A percentile compares a stretch with the other conserved stretches of the same genome.
Conservation (phyloP, 2,888 invertebrate species). For the Dorcus hopei region DNA sequence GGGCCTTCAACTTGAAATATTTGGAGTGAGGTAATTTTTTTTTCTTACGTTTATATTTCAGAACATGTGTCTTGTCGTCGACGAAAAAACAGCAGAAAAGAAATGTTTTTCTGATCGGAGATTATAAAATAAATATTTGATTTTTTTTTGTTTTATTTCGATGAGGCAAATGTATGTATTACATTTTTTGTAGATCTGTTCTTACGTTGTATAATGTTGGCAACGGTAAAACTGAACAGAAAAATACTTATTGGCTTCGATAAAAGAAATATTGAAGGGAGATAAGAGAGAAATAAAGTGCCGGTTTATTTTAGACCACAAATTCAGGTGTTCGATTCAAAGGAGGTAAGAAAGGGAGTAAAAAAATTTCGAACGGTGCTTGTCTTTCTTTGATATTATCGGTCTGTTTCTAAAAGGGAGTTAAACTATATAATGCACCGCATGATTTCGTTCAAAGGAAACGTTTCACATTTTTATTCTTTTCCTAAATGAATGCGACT, state of each 20-base stretch:
- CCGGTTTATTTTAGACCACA: slow-evolving; percentile 29
- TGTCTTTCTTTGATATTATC: slow-evolving; percentile 11
- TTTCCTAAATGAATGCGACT: background rate
- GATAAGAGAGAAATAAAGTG: slow-evolving; percentile 35
- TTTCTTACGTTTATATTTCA: too few species aligned
- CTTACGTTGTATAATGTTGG: too few species aligned
- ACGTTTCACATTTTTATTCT: slow-evolving; percentile 1
- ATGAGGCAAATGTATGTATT: too few species aligned
- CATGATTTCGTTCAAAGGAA: slow-evolving; percentile 1
- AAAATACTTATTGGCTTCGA: slow-evolving; percentile 35
- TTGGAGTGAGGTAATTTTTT: too few species aligned
- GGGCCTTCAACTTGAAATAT: too few species aligned
- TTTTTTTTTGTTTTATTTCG: too few species aligned
- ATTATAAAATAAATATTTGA: too few species aligned
- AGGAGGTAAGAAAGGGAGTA: slow-evolving; percentile 10
- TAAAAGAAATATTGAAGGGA: slow-evolving; percentile 37
- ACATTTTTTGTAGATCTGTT: too few species aligned
- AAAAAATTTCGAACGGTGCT: background rate
- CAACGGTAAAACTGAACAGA: slow-evolving; percentile 15
- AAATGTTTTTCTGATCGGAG: too few species aligned
- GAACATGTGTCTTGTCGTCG: too few species aligned
- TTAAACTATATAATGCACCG: slow-evolving; percentile 9
- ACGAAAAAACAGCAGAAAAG: too few species aligned
- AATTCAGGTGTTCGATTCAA: slow-evolving; percentile 31
- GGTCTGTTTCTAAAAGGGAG: background rate